These are phyloP conservation scores for Gobionotothen gibberifrons DNA, from an alignment of 2,797 vertebrate genomes.

Conservation along the genomic window DNA sequence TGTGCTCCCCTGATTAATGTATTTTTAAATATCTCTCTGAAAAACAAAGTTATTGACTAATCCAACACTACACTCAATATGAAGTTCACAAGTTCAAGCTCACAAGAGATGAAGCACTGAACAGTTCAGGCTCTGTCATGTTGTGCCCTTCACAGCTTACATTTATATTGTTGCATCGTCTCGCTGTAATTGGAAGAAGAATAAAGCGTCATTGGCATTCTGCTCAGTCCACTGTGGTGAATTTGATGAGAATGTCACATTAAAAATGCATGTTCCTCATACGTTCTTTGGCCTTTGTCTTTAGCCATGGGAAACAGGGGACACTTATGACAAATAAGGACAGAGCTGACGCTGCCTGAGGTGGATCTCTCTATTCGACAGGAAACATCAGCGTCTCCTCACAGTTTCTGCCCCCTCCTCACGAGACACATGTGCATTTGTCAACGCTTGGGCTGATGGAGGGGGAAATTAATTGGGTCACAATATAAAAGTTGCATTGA, in stretches of 20 bases:
- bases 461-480: constrained; percentile 50
- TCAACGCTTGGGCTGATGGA: constrained; percentile 54
- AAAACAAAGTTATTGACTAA: constrained; percentile 34
- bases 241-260: constrained; percentile 81
- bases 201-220: constrained; percentile 76
- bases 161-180: constrained; percentile 48
- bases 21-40: constrained; percentile 18
- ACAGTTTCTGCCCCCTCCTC: constrained; percentile 41
- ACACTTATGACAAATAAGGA: constrained; percentile 82
- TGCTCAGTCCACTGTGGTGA: constrained; percentile 67
- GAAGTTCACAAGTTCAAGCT: constrained; percentile 52
- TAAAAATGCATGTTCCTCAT: constrained; percentile 83
- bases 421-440: constrained; percentile 35
- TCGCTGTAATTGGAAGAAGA: constrained; percentile 63
- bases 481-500: constrained; percentile 14
- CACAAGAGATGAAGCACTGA: constrained; percentile 30
- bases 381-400: constrained; percentile 62
- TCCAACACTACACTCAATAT: constrained; percentile 10
- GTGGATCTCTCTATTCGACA: constrained; percentile 63
- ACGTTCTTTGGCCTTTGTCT: constrained; percentile 79
- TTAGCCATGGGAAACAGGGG: constrained; percentile 70
- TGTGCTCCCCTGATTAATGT: constrained; percentile 15
- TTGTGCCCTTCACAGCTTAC: constrained; percentile 57
- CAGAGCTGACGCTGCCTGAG: constrained; percentile 62
- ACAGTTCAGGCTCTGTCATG: constrained; percentile 25